phyloP scores from a whole-genome alignment of 2,888 invertebrate genomes.

The Neuroscelio doddi region DNA sequence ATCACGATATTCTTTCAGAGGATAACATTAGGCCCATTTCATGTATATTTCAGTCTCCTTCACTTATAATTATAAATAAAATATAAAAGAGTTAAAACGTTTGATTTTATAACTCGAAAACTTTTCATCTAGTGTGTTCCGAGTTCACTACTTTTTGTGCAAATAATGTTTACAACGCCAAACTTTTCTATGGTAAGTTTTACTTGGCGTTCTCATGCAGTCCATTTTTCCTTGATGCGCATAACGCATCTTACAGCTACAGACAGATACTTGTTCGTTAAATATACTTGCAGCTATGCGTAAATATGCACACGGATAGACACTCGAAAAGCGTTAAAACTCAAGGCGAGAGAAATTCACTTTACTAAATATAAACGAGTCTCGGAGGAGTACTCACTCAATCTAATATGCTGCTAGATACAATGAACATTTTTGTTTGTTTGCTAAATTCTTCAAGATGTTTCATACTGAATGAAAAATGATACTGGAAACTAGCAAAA shows the following conservation, averaged over 20 bases:
- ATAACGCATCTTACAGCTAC: constrained; percentile 28
- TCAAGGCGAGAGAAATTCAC: constrained; percentile 18
- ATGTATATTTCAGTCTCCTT: too few species aligned
- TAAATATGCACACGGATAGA: constrained; percentile 15
- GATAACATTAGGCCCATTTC: too few species aligned
- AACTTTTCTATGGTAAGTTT: constrained; percentile 59
- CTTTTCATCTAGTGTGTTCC: constrained; percentile 54
- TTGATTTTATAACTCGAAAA: constrained; percentile 42
- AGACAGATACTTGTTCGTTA: constrained; percentile 21
- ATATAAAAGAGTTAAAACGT: constrained; percentile 1
- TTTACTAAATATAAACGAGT: constrained; percentile 24
- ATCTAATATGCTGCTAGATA: constrained; percentile 13
- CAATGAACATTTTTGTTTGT: neutral
- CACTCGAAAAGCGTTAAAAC: neutral
- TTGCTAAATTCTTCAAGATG: too few species aligned
- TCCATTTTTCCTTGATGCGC: constrained; percentile 49
- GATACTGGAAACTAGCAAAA: too few species aligned
- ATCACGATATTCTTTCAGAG: too few species aligned
- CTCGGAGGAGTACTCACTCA: constrained; percentile 12
- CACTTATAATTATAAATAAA: too few species aligned
- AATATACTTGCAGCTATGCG: constrained; percentile 10
- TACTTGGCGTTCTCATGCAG: constrained; percentile 48
- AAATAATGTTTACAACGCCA: constrained; percentile 60
- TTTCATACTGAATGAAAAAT: too few species aligned
- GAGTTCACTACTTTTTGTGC: constrained; percentile 63